Conservation (phyloP, 2,888 invertebrate species). For the Agrotis segetum region DNA sequence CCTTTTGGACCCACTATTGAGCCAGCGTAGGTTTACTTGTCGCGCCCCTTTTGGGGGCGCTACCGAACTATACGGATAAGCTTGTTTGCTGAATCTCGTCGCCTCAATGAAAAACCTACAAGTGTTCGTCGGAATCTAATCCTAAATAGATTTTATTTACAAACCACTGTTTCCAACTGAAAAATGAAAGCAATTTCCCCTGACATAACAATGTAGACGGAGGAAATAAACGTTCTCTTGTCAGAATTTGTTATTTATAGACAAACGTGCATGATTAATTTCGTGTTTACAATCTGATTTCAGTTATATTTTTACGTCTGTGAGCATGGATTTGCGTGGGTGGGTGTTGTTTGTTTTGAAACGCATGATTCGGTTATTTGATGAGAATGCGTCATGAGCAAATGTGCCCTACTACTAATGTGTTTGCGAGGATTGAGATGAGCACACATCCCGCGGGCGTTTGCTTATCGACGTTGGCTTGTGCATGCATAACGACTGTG, state of each 20-base stretch:
- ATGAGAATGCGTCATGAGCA: slow-evolving; percentile 60
- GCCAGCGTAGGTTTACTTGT: too few relatives aligned
- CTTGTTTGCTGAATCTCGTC: slow-evolving; percentile 74
- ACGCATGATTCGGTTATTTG: slow-evolving; percentile 58
- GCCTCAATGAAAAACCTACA: slow-evolving; percentile 55
- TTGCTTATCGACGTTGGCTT: slow-evolving; percentile 63
- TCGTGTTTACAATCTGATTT: slow-evolving; percentile 63
- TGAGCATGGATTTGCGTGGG: slow-evolving; percentile 57
- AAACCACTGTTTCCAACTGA: slow-evolving; percentile 71
- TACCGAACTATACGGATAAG: too few relatives aligned
- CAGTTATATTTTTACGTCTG: slow-evolving; percentile 59
- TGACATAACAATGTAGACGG: slow-evolving; percentile 68
- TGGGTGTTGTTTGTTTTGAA: slow-evolving; percentile 58
- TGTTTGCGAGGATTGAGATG: slow-evolving; percentile 63
- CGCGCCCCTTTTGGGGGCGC: too few relatives aligned
- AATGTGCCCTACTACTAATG: slow-evolving; percentile 59
- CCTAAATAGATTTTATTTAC: slow-evolving; percentile 72
- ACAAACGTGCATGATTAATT: slow-evolving; percentile 64
- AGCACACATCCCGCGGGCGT: slow-evolving; percentile 65
- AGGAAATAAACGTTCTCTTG: slow-evolving; percentile 70
- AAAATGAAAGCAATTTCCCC: slow-evolving; percentile 79
- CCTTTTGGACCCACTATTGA: too few relatives aligned
- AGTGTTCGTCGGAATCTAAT: slow-evolving; percentile 43
- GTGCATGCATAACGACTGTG: slow-evolving; percentile 66
- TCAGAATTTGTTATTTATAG: slow-evolving; percentile 64